phyloP scores from a whole-genome alignment of 2,113 vertebrate species.

The Perccottus glenii region DNA sequence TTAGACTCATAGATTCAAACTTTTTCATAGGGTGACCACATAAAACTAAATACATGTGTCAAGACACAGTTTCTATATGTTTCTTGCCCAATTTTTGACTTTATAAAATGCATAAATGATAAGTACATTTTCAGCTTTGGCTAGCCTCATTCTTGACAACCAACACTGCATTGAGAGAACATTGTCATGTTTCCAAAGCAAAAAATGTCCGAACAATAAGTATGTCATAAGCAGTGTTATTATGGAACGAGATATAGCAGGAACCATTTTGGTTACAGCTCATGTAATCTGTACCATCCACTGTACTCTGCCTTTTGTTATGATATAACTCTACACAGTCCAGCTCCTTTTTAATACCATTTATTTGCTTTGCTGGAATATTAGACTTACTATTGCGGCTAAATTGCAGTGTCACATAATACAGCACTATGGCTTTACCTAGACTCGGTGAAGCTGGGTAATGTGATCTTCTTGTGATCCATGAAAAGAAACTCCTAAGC shows the following conservation, averaged over 20 bases:
- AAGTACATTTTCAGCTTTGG: background rate
- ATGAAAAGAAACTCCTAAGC: conserved; percentile 8
- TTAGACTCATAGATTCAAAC: too few relatives aligned
- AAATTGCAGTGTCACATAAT: background rate
- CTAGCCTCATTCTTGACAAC: conserved; percentile 1
- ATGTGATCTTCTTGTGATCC: background rate
- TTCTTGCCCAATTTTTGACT: background rate
- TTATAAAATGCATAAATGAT: background rate
- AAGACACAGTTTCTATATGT: too few relatives aligned
- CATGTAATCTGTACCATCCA: too few relatives aligned
- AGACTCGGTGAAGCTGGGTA: background rate
- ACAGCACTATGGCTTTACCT: background rate
- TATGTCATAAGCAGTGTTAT: too few relatives aligned
- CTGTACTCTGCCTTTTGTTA: too few relatives aligned
- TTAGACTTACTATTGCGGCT: background rate
- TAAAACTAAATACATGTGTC: too few relatives aligned
- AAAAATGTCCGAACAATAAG: background rate
- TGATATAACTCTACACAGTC: background rate
- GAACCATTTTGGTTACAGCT: too few relatives aligned
- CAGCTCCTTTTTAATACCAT: background rate
- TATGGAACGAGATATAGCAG: too few relatives aligned
- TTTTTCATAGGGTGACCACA: too few relatives aligned
- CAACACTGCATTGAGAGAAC: background rate
- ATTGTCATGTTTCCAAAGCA: background rate
- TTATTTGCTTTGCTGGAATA: background rate